Evolutionary conservation across 2,797 vertebrate species (phyloP), one percentile per base, ranked within the genome.

Genomic region (Arrhamphus sclerolepis): DNA sequence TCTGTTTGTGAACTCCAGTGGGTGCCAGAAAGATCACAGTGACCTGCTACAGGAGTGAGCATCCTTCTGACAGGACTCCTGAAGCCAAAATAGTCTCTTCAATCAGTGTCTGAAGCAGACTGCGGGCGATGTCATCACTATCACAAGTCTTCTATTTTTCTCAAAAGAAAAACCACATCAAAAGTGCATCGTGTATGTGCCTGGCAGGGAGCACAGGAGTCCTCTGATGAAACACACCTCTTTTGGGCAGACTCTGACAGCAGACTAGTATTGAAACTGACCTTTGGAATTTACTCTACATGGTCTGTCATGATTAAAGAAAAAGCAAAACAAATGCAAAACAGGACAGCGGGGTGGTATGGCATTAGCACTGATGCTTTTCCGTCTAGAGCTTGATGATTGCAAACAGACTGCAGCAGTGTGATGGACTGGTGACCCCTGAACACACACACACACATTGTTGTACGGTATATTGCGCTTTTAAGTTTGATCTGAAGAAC

Each of bases 21-120:
- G 80, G 73, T 64, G 78, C 68, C 80, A 77, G 65, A 65, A 73
- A 89, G 90, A 90, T 89, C 89, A 91, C 83, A 89, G 82, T 73
- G 79, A 88, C 88, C 88, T 83, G 86, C 78, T 82, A 63, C 58
- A 77, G 81, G 75, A 84, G 60, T 5, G 1, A 19, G 53, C 34
- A 46, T 80, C 80, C 82, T 68, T 83, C 82, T 85, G 84, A 87
- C 78, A 87, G 62, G 77, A 72, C 75, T 86, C 86, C 87, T 61
- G 69, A 78, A 86, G 89, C 83, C 77, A 83, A 81, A 87, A 85
- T 68, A 85, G 79, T 83, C 74, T 89, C 77, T 85, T 88, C 86
- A 84, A 80, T 90, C 84, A 83, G 76, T 49, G 44, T 77, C 69
- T 70, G 68, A 70, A 55, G 66, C 11, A n/a, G 63, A 76, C 83